Conservation (phyloP, 1,140 invertebrate genomes). For the Oryctes rhinoceros region DNA sequence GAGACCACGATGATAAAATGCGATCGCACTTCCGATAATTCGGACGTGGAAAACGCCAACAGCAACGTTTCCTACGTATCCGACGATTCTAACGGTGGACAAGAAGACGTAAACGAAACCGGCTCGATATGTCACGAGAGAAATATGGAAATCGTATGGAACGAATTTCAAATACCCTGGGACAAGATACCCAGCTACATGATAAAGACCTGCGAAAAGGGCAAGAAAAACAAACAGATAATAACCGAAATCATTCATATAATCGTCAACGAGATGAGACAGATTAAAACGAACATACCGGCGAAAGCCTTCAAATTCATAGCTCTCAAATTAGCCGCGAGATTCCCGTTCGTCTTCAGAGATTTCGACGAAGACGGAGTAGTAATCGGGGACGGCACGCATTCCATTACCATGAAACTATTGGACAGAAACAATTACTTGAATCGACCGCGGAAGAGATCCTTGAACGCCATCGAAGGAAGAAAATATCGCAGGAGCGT, state of each 20-base stretch:
- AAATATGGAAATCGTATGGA: constrained; percentile 10
- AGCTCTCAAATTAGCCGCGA: constrained; percentile 37
- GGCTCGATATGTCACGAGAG: background rate
- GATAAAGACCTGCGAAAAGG: background rate
- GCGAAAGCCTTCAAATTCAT: constrained; percentile 40
- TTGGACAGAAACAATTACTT: constrained; percentile 41
- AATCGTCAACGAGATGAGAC: constrained; percentile 36
- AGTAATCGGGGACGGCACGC: constrained; percentile 36
- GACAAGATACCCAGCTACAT: constrained; percentile 17
- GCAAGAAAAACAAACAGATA: constrained; percentile 2
- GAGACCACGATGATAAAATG: background rate
- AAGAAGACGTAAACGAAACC: background rate
- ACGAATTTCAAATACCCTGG: constrained; percentile 33
- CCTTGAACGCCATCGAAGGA: background rate
- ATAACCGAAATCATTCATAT: constrained; percentile 42
- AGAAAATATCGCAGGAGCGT: constrained; percentile 3
- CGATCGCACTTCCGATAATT: background rate
- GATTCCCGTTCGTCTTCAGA: constrained; percentile 34
- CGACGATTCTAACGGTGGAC: background rate
- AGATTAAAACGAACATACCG: constrained; percentile 37
- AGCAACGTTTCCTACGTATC: background rate
- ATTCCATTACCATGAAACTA: constrained; percentile 31
- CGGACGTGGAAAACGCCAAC: background rate
- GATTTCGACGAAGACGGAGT: constrained; percentile 43
- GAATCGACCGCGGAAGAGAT: constrained; percentile 40